phyloP scores from a whole-genome alignment of 2,888 invertebrate species.

The Shargacucullia verbasci region DNA sequence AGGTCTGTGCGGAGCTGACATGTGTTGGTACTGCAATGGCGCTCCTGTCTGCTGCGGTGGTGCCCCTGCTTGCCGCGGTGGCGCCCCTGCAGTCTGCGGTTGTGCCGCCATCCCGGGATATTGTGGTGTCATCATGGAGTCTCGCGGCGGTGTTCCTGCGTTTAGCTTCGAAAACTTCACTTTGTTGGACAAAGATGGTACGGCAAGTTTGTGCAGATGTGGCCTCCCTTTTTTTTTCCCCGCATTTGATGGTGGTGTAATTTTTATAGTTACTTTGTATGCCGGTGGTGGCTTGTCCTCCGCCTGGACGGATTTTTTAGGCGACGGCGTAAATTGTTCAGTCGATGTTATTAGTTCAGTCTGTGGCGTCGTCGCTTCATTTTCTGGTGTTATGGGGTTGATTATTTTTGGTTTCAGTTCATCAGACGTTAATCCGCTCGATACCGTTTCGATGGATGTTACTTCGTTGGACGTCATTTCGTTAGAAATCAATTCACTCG shows the following conservation, averaged over 20 bases:
- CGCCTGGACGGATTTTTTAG: background rate
- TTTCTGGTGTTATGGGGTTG: slow-evolving; percentile 1
- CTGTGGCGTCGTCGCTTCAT: background rate
- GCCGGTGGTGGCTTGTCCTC: slow-evolving; percentile 6
- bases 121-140: background rate
- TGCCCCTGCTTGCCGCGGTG: background rate
- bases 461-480: slow-evolving; percentile 23
- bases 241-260: slow-evolving; percentile 11
- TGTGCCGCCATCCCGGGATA: too few species aligned
- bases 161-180: too few species aligned
- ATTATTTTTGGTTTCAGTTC: slow-evolving; percentile 11
- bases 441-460: slow-evolving; percentile 8
- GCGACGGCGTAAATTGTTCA: background rate
- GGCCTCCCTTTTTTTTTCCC: slow-evolving; percentile 3
- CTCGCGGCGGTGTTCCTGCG: background rate
- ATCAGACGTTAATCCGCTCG: slow-evolving; percentile 14
- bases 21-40: too few species aligned
- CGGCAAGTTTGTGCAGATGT: background rate
- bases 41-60: background rate
- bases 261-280: slow-evolving; percentile 36
- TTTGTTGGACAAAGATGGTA: slow-evolving; percentile 11
- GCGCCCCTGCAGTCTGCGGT: too few species aligned
- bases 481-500: slow-evolving; percentile 22
- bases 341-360: slow-evolving; percentile 2
- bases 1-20: too few species aligned